Evolutionary conservation across 2,113 vertebrate genomes (phyloP), one percentile per base, ranked within the genome.

Genomic region (Melospiza georgiana): DNA sequence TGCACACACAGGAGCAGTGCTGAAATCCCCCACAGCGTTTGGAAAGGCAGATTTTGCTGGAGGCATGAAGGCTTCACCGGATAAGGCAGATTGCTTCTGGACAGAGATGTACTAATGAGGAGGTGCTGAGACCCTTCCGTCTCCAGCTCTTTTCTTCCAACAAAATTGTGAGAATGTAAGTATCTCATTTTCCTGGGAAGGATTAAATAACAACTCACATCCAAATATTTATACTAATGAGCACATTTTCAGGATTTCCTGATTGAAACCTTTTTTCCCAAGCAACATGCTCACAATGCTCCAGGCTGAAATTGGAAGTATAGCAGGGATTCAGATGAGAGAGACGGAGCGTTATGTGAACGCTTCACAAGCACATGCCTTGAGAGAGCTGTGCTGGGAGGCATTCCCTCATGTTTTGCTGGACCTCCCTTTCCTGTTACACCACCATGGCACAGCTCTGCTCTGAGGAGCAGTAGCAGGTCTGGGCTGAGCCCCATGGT

Each of bases 361-460:
- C 8, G 6, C 18, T 83, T 74, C 6, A 28, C 10, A 69, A 73
- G 71, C 19, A 76, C 72, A 41, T 12, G 84, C 7, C 35, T 49
- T 49, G 44, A 80, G 23, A 57, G 37, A 9, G 2, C 69, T 54
- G 46, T 72, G 57, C 33, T 5, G 2, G 48, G 41, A 81, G 24
- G 5, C 5, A 1, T 59, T 25, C 18, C 66, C 19, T 68, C 39
- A 39, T 0, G 0, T 37, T 88, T 78, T 83, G 13, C 25, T 44
- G 41, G 49, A 7, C 3, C 33, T 11, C 25, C 10, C 3, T 76
- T 90, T 48, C 39, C n/a, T 33, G 6, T 43, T n/a, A 43, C 0
- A 1, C 20, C 0, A 1, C 20, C 1, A 0, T 6, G 11, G 37
- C 24, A 37, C 31, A 84, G 19, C 3, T 2, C 19, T 49, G 17